These are phyloP conservation scores for Unio pictorum DNA, from an alignment of 2,888 invertebrate species.

Conservation along the genomic window DNA sequence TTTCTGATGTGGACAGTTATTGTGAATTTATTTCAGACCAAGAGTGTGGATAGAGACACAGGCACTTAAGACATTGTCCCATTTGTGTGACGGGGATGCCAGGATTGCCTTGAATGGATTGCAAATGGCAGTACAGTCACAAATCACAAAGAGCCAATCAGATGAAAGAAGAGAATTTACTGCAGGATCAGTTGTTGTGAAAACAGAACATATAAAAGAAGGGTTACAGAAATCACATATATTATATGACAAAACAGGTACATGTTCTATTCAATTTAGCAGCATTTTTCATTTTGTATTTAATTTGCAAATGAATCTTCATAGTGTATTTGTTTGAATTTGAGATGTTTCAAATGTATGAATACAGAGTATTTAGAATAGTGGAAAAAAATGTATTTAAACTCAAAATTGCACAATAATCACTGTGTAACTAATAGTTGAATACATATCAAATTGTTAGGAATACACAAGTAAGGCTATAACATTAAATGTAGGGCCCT, in stretches of 20 bases:
- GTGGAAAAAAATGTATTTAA: too few species aligned
- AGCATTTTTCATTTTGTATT: not conserved
- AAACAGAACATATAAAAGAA: slow-evolving; percentile 80
- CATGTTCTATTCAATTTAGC: not conserved
- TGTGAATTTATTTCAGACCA: slow-evolving; percentile 5
- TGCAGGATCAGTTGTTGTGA: slow-evolving; percentile 70
- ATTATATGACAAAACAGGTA: slow-evolving; percentile 81
- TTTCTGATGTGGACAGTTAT: not conserved
- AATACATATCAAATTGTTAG: too few species aligned
- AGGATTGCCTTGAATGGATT: slow-evolving; percentile 84
- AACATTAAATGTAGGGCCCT: too few species aligned
- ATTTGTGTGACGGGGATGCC: slow-evolving; percentile 87
- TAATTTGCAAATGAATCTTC: too few species aligned
- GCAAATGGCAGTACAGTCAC: slow-evolving; percentile 80
- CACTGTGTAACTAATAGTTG: too few species aligned
- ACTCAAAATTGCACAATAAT: too few species aligned
- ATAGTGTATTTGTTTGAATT: not conserved
- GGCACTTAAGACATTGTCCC: slow-evolving; percentile 81
- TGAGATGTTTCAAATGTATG: too few species aligned
- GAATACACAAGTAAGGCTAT: too few species aligned
- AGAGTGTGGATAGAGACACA: slow-evolving; percentile 73
- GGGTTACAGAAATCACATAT: slow-evolving; percentile 84
- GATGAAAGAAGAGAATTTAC: slow-evolving; percentile 1
- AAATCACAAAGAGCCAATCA: slow-evolving; percentile 13
- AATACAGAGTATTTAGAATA: too few species aligned